These are phyloP conservation scores for Pachymerium ferrugineum DNA, from an alignment of 2,888 invertebrate genomes.

Conservation along the genomic window DNA sequence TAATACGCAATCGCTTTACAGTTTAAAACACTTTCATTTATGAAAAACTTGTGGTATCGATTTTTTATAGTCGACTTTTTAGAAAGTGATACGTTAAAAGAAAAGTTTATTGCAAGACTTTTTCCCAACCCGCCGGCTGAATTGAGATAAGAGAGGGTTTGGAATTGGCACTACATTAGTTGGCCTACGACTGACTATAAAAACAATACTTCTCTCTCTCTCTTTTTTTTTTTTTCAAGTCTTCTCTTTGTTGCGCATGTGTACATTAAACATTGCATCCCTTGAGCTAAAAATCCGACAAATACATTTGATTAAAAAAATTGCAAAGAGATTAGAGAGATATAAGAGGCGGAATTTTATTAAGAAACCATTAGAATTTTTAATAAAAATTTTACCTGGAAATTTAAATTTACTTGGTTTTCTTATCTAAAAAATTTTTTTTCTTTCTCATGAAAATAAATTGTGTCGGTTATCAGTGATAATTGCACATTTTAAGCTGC, in stretches of 20 bases:
- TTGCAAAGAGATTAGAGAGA: too few species aligned
- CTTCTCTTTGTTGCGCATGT: too few species aligned
- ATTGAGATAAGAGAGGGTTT: too few species aligned
- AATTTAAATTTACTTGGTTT: not conserved
- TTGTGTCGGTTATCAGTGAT: not conserved
- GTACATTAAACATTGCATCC: too few species aligned
- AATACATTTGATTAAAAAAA: not conserved
- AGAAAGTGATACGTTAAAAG: slow-evolving; percentile 3
- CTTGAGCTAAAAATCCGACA: not conserved
- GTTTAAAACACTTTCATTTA: too few species aligned
- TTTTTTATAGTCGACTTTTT: not conserved
- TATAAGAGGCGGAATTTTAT: too few species aligned
- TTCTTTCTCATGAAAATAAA: not conserved
- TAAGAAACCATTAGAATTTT: too few species aligned
- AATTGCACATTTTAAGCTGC: not conserved
- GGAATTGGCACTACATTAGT: not conserved
- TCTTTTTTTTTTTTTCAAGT: not conserved
- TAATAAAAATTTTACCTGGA: not conserved
- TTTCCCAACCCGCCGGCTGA: not conserved
- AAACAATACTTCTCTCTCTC: not conserved
- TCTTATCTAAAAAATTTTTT: not conserved
- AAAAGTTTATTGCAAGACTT: not conserved
- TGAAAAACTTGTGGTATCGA: too few species aligned
- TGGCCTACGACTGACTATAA: not conserved
- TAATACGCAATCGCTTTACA: too few species aligned